Base-by-base conservation (phyloP, 2,888 invertebrate species). In the Didymodactylos carnosus region DNA sequence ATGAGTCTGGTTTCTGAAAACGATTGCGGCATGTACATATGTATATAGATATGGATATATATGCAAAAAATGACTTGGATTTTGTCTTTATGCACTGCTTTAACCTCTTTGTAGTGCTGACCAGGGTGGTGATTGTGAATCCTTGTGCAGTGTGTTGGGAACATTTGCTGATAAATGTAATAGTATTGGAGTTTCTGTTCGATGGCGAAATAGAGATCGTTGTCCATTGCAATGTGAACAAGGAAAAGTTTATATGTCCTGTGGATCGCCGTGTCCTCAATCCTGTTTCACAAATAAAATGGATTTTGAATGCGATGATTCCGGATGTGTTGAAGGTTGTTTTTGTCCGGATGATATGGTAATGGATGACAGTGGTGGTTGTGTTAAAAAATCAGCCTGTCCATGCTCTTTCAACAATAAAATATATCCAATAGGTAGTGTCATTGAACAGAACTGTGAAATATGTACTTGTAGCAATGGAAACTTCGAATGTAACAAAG, bases 221-320 rank as follows among this genome's bases (percentile, higher is more conserved):
- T 94, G 93, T 80, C 92, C 92, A 0, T 89, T 92, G 85, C 92
- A 93, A 82, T 93, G 93, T 79, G 91, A 91, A 80, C 88, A 89
- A 78, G 91, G 91, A 78, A 88, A 90, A 1, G 87, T 87, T 73
- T 93, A 92, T 84, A 88, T 88, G 76, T 87, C 91, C 0, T 93
- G 92, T 80, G 86, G 92, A 23, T 87, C 90, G 0, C 86, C 91
- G 4, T 93, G 93, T 78, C 91, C 92, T 14, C 71, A 71, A 39
- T 91, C 91, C 0, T 93, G 93, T 80, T 62, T 73, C 46, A 77
- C 78, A 73, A 76, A 77, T 6, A 76, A 75, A 39, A 75, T 71
- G 14, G 77, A 78, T 25, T 49, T 73, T 1, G 73, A 77, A 49
- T 82, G 81, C 72, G 25, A 77, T 13, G 72, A 76, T n/a, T 73